Percentiles rank a stretch among this genome's conserved stretches.
These are phyloP conservation scores for Strix occidentalis DNA, from an alignment of 2,797 vertebrate genomes.

Conservation along the genomic window DNA sequence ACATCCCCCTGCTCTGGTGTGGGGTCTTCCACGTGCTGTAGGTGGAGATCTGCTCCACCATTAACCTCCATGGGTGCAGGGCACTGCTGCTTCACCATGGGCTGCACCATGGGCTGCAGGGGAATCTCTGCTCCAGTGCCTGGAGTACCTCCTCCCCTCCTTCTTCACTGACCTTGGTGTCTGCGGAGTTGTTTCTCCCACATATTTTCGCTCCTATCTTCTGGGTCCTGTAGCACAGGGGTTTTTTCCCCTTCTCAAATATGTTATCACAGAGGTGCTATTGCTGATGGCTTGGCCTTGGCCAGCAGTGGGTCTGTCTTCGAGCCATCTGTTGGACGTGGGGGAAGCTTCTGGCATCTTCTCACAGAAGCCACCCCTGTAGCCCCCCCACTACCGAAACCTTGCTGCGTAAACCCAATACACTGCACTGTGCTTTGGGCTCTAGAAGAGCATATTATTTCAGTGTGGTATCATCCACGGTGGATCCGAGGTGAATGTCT, in stretches of 20 bases:
- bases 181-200: not conserved
- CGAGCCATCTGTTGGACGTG: fast-evolving
- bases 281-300: not conserved
- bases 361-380: not conserved
- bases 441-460: not conserved
- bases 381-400: not conserved
- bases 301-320: not conserved
- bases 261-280: not conserved
- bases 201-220: not conserved
- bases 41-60: not conserved
- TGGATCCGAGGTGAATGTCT: not conserved
- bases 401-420: not conserved
- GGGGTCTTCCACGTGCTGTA: not conserved
- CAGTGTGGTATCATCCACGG: not conserved
- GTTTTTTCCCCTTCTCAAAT: not conserved
- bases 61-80: too few species aligned
- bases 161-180: not conserved
- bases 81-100: too few species aligned
- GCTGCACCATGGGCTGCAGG: not conserved
- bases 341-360: not conserved
- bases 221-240: too few species aligned
- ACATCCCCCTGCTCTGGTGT: not conserved
- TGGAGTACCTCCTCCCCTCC: not conserved
- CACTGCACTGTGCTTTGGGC: not conserved
- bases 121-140: fast-evolving